Percentiles rank a stretch among this genome's conserved stretches.
Conservation (phyloP, 92 coral and sea anemone species). For the Porites rus region DNA sequence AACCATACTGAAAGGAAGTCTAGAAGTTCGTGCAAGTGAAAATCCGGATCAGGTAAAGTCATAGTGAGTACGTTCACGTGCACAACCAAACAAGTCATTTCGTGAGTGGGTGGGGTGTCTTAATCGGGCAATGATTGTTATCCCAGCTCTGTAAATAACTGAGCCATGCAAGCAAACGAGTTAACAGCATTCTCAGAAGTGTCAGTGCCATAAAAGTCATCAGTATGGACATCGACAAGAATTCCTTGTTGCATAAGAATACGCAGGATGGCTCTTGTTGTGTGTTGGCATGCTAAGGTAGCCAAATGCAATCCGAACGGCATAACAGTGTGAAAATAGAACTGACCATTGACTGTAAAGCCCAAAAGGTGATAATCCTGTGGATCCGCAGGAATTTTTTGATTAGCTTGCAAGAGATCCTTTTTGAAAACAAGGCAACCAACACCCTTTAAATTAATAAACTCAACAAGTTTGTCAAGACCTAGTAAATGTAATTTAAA, state of each 20-base stretch:
- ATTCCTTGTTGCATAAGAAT: conserved; percentile 23
- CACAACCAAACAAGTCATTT: not conserved
- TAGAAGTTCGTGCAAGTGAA: not conserved
- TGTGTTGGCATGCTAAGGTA: conserved; percentile 33
- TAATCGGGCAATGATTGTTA: conserved; percentile 41
- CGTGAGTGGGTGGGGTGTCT: not conserved
- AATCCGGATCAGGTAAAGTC: not conserved
- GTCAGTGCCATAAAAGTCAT: conserved; percentile 62
- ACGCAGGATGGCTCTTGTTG: conserved; percentile 31
- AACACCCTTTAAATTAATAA: conserved; percentile 39
- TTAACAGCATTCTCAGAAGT: conserved; percentile 25
- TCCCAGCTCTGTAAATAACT: conserved; percentile 51
- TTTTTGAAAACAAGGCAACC: conserved; percentile 54
- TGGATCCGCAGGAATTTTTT: conserved; percentile 16
- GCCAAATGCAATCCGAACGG: conserved; percentile 40
- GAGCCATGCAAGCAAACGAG: conserved; percentile 38
- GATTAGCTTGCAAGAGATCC: not conserved
- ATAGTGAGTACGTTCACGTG: not conserved
- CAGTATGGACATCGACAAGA: conserved; percentile 30
- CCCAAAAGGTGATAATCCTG: conserved; percentile 16
- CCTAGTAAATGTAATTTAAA: conserved; percentile 50
- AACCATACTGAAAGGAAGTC: no score
- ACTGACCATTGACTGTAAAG: not conserved
- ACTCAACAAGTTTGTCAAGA: conserved; percentile 42
- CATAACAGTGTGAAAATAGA: conserved; percentile 29